phyloP scores from a whole-genome alignment of 2,797 vertebrate genomes.

The Hydrocynus forskahlii region DNA sequence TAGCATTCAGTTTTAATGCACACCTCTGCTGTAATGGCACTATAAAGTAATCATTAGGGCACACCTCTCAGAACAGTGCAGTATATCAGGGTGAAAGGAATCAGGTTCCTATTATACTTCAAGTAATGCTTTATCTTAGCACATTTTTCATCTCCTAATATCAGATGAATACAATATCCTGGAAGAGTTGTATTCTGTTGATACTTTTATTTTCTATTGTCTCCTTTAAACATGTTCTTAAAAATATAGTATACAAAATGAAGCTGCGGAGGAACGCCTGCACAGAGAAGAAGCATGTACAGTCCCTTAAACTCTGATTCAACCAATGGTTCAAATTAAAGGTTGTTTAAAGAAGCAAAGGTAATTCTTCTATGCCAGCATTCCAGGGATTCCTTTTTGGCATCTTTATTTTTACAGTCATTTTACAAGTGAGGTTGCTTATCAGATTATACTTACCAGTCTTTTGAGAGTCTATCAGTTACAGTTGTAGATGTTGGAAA shows the following conservation, averaged over 20 bases:
- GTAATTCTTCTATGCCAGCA: not conserved
- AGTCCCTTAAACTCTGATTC: too few relatives aligned
- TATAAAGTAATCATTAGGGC: conserved; percentile 41
- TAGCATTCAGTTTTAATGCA: conserved; percentile 53
- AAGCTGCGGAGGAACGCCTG: too few relatives aligned
- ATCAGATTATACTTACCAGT: not conserved
- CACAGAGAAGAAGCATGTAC: too few relatives aligned
- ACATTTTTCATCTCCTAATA: too few relatives aligned
- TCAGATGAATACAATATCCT: too few relatives aligned
- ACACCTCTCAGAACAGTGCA: not conserved
- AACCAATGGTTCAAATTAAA: too few relatives aligned
- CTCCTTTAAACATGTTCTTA: too few relatives aligned
- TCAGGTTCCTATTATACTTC: not conserved
- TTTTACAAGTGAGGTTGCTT: not conserved
- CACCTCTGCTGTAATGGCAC: conserved; percentile 43
- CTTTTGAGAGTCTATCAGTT: not conserved
- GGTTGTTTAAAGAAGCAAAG: not conserved
- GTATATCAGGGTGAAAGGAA: conserved; percentile 1
- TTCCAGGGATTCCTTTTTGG: not conserved
- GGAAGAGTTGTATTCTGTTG: too few relatives aligned
- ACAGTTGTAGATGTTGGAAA: not conserved
- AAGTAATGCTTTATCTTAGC: too few relatives aligned
- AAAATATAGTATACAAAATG: too few relatives aligned
- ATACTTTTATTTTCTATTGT: too few relatives aligned
- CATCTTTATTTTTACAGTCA: not conserved